Evolutionary conservation across 30 jellyfish, hydroid and myxozoan genomes (phyloP), one percentile per base, ranked within the genome.

Genomic region (Mastigias papua): DNA sequence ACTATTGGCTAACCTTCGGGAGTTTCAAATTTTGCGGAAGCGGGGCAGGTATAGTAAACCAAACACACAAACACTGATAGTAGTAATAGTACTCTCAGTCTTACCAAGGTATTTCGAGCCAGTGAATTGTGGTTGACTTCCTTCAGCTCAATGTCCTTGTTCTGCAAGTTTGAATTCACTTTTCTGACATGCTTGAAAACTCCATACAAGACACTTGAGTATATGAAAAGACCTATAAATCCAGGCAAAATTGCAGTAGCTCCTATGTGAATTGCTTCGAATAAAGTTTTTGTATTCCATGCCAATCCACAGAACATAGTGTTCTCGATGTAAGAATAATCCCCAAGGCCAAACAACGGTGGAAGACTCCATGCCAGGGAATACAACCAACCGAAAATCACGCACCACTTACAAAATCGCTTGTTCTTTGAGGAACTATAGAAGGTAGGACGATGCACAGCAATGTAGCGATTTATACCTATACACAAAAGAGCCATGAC

Each of bases 321-420:
- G 33, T 61, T 57, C 25, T 32, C n/a, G 20, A 50, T 30, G 42
- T 82, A 70, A 15, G 92, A 48, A 48, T 82, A 82, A 1, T 34
- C 32, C 27, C 92, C 92, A 49, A 57, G 28, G 10, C 85, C 85
- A 68, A 82, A 23, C 2, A 82, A 28, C 23, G 92, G 92, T 16
- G 92, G 92, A 42, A 82, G 22, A 32, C 85, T 82, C 92, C 84
- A 82, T n/a, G 60, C 70, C 0, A 82, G 26, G 19, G 92, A 67
- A 51, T 66, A 82, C 0, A 57, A 25, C 92, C 92, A 82, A 17
- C 84, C 85, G 11, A 30, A 22, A 17, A 71, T 28, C 6, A 82
- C 77, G 31, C 49, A 28, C 77, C 51, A 26, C 29, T 37, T 34
- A 25, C 67, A 82, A 8, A 82, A 22, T 1, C 78, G 60, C 22